Evolutionary conservation across 1,140 invertebrate genomes (phyloP).

Genomic region (Aphis gossypii): DNA sequence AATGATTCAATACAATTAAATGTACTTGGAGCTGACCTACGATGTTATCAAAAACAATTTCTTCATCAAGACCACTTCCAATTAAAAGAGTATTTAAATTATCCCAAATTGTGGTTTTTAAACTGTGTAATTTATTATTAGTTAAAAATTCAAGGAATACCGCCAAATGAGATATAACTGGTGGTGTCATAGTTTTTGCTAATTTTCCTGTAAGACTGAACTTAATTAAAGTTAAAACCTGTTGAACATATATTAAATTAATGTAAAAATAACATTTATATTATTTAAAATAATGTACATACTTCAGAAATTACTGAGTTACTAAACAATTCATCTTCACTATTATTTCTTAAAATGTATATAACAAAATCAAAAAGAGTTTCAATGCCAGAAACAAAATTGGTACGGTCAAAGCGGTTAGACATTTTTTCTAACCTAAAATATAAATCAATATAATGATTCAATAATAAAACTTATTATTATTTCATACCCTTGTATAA

Average conservation of each 20-base stretch:
- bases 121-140: conserved; percentile 12
- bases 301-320: background rate
- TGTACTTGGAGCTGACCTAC: conserved; percentile 16
- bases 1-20: conserved; percentile 46
- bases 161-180: conserved; percentile 51
- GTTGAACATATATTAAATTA: background rate
- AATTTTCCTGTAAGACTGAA: conserved; percentile 49
- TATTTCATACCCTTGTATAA: conserved; percentile 70
- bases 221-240: conserved; percentile 44
- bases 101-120: conserved; percentile 32
- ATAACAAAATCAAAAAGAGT: conserved; percentile 56
- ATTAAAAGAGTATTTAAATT: conserved; percentile 39
- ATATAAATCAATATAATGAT: conserved; percentile 1
- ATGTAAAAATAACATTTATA: background rate
- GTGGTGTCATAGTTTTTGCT: conserved; percentile 46
- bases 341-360: conserved; percentile 52
- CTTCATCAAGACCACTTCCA: conserved; percentile 34
- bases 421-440: conserved; percentile 52
- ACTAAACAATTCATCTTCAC: conserved; percentile 56
- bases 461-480: background rate
- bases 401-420: conserved; percentile 42
- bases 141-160: conserved; percentile 36
- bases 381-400: conserved; percentile 59
- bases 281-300: background rate
- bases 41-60: conserved; percentile 48